Conservation (phyloP, 1,140 invertebrate genomes). For the Episyrphus balteatus region DNA sequence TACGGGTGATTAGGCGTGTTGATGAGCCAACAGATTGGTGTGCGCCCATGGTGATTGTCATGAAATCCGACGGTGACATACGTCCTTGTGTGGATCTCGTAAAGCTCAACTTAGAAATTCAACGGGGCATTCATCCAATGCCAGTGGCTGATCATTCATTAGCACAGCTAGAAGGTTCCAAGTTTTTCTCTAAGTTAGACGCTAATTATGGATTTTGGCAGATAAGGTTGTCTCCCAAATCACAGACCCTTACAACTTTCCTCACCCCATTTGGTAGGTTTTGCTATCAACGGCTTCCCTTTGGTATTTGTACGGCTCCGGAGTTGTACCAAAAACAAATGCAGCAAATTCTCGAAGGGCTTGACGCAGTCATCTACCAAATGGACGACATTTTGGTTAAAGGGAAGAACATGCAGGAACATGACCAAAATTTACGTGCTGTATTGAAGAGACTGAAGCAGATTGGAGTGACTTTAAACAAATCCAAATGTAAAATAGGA, state of each 20-base stretch:
- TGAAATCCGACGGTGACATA: neutral
- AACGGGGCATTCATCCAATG: neutral
- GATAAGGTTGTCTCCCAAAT: neutral
- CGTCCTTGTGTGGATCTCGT: neutral
- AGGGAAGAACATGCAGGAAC: neutral
- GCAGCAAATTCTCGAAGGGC: neutral
- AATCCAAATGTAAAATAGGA: no score
- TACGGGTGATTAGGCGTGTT: neutral
- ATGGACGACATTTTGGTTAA: neutral
- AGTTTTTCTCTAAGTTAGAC: neutral
- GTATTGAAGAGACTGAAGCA: neutral
- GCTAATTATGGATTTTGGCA: neutral
- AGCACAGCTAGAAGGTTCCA: neutral
- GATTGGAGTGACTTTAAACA: no score
- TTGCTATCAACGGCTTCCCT: neutral
- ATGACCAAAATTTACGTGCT: neutral
- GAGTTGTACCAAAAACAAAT: neutral
- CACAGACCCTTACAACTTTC: neutral
- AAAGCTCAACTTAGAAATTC: neutral
- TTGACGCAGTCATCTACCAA: neutral
- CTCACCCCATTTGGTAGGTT: neutral
- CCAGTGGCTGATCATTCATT: neutral
- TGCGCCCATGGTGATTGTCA: neutral
- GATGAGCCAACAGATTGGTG: neutral
- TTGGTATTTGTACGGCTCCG: neutral